Conservation (phyloP, 2,888 invertebrate genomes). For the Hybos culiciformis region DNA sequence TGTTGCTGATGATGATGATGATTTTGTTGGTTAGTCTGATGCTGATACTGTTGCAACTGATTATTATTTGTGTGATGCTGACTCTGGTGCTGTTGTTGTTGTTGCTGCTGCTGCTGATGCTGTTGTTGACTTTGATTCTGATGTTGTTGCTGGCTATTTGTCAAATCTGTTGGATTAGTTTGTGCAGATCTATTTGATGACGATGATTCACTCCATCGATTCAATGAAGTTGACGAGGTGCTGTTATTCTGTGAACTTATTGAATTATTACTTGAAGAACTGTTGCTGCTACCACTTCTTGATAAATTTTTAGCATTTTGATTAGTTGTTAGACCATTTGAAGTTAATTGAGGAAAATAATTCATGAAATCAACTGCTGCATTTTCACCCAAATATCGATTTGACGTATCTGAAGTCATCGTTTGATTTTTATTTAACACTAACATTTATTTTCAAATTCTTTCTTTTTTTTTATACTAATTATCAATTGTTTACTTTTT, state of each 20-base stretch:
- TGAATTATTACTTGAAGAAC: constrained; percentile 13
- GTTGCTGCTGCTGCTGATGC: constrained; percentile 20
- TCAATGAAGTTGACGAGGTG: constrained; percentile 5
- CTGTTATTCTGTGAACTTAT: constrained; percentile 12
- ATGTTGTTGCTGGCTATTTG: constrained; percentile 14
- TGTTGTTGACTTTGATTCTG: constrained; percentile 15
- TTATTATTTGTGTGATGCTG: constrained; percentile 20
- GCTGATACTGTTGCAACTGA: constrained; percentile 16
- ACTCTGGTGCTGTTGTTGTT: constrained; percentile 23
- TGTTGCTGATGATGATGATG: constrained; percentile 20
- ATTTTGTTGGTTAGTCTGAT: constrained; percentile 18
- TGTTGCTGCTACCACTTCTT: constrained; percentile 7
- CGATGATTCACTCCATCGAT: constrained; percentile 12
- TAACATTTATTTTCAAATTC: too few species aligned
- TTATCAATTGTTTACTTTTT: too few species aligned
- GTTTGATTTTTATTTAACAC: too few species aligned
- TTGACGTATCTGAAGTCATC: too few species aligned
- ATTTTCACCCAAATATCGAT: too few species aligned
- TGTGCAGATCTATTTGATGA: constrained; percentile 10
- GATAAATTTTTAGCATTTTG: too few species aligned
- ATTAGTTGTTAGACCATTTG: too few species aligned
- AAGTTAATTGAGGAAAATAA: too few species aligned
- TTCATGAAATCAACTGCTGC: too few species aligned
- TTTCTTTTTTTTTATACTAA: too few species aligned
- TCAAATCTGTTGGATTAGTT: constrained; percentile 14